A percentile compares a stretch with the other conserved stretches of the same genome.
These are phyloP conservation scores for Scrobipalpa costella DNA, from an alignment of 2,888 invertebrate genomes.

Conservation along the genomic window DNA sequence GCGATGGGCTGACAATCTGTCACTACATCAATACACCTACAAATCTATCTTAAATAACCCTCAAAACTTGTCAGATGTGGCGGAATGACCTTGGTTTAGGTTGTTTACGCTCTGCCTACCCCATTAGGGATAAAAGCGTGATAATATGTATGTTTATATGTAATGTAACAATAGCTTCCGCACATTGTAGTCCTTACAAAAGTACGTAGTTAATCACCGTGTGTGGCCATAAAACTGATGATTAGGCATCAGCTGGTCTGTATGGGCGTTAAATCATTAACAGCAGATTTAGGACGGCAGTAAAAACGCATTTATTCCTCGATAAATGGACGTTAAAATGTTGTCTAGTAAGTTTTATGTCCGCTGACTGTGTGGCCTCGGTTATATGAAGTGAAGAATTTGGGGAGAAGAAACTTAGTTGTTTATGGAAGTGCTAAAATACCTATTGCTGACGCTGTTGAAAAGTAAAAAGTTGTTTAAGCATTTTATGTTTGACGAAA, in stretches of 20 bases:
- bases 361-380: slow-evolving; percentile 57
- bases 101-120: no score
- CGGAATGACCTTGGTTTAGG: no score
- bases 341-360: slow-evolving; percentile 53
- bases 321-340: slow-evolving; percentile 62
- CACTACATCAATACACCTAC: no score
- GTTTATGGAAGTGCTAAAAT: neutral
- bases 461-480: no score
- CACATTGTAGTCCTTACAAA: neutral
- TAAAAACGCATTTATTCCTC: slow-evolving; percentile 63
- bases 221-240: slow-evolving; percentile 45
- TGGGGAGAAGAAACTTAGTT: neutral
- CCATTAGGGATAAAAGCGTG: no score
- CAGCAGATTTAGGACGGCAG: slow-evolving; percentile 60
- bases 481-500: no score
- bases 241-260: slow-evolving; percentile 32
- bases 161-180: neutral
- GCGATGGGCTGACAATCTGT: no score
- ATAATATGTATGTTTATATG: no score
- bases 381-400: slow-evolving; percentile 5
- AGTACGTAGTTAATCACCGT: slow-evolving; percentile 15
- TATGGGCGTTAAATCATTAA: slow-evolving; percentile 57
- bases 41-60: no score
- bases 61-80: no score
- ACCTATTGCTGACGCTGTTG: neutral